These are phyloP conservation scores for Melitaea athalia DNA, from an alignment of 2,888 invertebrate genomes.

Conservation along the genomic window DNA sequence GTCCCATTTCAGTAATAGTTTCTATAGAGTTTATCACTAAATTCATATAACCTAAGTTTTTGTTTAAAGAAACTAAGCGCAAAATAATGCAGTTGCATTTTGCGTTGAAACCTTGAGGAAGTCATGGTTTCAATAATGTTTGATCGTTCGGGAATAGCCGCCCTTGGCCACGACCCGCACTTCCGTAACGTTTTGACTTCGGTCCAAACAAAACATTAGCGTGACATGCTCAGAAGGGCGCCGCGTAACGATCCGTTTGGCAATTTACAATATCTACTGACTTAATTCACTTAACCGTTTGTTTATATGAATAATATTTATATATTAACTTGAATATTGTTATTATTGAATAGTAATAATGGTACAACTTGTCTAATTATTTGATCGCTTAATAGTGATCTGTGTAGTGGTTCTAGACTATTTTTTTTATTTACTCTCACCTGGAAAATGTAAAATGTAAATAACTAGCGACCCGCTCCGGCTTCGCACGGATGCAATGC, in stretches of 20 bases:
- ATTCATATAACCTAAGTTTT: too few species aligned
- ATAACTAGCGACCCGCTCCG: too few species aligned
- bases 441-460: too few species aligned
- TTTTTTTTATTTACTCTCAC: too few species aligned
- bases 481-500: too few species aligned
- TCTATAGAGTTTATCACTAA: too few species aligned
- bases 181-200: conserved; percentile 55
- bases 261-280: not conserved
- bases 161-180: conserved; percentile 51
- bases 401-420: too few species aligned
- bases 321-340: not conserved
- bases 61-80: not conserved
- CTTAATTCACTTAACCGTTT: conserved; percentile 9
- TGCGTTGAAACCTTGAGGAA: not conserved
- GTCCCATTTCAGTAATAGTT: too few species aligned
- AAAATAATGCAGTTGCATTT: not conserved
- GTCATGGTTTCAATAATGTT: conserved; percentile 22
- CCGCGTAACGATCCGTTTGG: not conserved
- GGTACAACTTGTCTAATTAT: too few species aligned
- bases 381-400: too few species aligned
- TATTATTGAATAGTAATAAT: not conserved
- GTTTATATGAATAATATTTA: not conserved
- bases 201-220: conserved; percentile 53
- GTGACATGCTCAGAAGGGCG: conserved; percentile 27
- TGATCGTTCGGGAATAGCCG: conserved; percentile 50